phyloP scores from a whole-genome alignment of 37 sponge, comb jelly and placozoan genomes.

The Theonella swinhoei region DNA sequence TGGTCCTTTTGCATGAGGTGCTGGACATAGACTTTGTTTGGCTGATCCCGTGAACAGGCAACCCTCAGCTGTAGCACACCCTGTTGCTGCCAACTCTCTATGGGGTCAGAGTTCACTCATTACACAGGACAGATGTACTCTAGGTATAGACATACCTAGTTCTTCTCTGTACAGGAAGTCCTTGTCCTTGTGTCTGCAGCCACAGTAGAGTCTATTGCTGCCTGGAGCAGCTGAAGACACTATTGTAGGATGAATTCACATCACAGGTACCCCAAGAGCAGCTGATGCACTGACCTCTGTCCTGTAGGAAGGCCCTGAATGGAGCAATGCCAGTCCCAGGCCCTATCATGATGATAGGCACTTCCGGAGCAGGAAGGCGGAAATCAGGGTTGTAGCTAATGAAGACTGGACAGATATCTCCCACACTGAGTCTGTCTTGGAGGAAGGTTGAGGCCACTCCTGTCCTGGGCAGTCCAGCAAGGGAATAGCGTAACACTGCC shows the following conservation, averaged over 20 bases:
- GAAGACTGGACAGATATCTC: slow-evolving; percentile 48
- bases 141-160: slow-evolving; percentile 22
- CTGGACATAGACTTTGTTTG: slow-evolving; percentile 68
- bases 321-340: too few species aligned
- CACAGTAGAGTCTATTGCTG: slow-evolving; percentile 49
- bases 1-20: slow-evolving; percentile 54
- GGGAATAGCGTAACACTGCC: slow-evolving; percentile 56
- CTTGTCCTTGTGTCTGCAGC: slow-evolving; percentile 45
- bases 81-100: slow-evolving; percentile 31
- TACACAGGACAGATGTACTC: not conserved
- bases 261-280: not conserved
- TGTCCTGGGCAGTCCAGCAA: slow-evolving; percentile 30
- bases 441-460: slow-evolving; percentile 70
- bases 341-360: slow-evolving; percentile 75
- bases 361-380: slow-evolving; percentile 43
- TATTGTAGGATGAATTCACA: not conserved
- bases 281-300: slow-evolving; percentile 44
- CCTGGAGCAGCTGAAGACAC: slow-evolving; percentile 14
- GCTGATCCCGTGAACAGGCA: slow-evolving; percentile 66
- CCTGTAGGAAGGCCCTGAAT: slow-evolving; percentile 71
- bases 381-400: slow-evolving; percentile 69
- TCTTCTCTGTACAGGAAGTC: slow-evolving; percentile 62
- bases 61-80: slow-evolving; percentile 28
- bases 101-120: not conserved
- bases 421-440: slow-evolving; percentile 44